These are phyloP conservation scores for Epistrophella euchroma DNA, from an alignment of 2,888 invertebrate genomes.

Conservation along the genomic window DNA sequence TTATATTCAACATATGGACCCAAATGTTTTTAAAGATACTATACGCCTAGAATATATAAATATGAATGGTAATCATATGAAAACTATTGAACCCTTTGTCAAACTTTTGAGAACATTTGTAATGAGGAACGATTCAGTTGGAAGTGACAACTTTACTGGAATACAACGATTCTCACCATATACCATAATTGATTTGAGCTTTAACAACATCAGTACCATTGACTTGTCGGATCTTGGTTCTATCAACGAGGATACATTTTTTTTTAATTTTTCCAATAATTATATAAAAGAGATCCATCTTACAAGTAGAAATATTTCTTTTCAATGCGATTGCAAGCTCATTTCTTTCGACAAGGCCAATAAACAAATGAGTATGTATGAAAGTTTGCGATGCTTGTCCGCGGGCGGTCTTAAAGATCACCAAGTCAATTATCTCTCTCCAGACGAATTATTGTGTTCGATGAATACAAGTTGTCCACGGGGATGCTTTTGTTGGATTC, in stretches of 20 bases:
- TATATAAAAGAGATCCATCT: background rate
- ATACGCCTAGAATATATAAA: too few species aligned
- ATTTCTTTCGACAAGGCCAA: too few species aligned
- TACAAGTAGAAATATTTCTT: background rate
- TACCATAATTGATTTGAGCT: background rate
- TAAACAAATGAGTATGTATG: background rate
- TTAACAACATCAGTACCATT: background rate
- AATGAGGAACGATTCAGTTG: background rate
- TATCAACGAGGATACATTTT: background rate
- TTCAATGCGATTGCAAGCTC: background rate
- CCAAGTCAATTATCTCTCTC: background rate
- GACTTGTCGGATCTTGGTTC: background rate
- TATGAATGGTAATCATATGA: too few species aligned
- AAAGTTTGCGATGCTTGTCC: background rate
- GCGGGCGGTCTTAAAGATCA: background rate
- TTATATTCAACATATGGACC: background rate
- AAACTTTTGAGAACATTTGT: background rate
- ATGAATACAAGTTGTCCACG: background rate
- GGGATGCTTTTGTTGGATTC: background rate
- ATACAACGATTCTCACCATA: background rate
- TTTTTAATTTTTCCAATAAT: too few species aligned
- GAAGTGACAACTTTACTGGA: background rate
- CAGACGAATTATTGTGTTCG: background rate
- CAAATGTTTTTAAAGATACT: background rate
- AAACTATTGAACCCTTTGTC: background rate